phyloP scores from a whole-genome alignment of 2,113 vertebrate genomes.

The Helogale parvula region DNA sequence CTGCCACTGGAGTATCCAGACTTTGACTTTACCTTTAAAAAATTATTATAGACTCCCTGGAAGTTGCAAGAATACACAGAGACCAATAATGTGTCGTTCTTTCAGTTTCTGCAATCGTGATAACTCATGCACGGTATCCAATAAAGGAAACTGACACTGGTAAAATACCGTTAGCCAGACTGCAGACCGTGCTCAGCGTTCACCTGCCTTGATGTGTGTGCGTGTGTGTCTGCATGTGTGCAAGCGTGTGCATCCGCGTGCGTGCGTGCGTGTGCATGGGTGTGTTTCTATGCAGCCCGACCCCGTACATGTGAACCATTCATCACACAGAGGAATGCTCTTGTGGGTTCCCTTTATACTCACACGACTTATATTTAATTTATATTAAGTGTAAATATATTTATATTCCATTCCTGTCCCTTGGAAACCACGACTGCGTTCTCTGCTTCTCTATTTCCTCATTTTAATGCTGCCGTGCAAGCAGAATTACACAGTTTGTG shows the following conservation, averaged over 20 bases:
- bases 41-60: background rate
- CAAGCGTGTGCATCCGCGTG: background rate
- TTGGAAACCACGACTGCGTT: background rate
- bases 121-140: background rate
- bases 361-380: too few relatives aligned
- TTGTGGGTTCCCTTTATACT: background rate
- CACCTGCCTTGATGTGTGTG: background rate
- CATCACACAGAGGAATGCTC: too few relatives aligned
- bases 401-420: background rate
- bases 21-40: conserved; percentile 26
- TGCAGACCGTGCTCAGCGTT: background rate
- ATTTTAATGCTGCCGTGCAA: background rate
- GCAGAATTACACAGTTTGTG: background rate
- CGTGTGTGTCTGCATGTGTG: background rate
- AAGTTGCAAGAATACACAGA: background rate
- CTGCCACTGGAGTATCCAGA: background rate
- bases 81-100: background rate
- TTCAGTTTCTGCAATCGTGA: background rate
- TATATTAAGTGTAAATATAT: too few relatives aligned
- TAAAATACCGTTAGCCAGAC: too few relatives aligned
- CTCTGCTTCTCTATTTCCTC: background rate
- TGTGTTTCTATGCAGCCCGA: background rate
- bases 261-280: background rate
- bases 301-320: fast-evolving
- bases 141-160: background rate